A percentile compares a stretch with the other conserved stretches of the same genome.
Conservation (phyloP, 2,888 invertebrate species). For the Sphecodes monilicornis region DNA sequence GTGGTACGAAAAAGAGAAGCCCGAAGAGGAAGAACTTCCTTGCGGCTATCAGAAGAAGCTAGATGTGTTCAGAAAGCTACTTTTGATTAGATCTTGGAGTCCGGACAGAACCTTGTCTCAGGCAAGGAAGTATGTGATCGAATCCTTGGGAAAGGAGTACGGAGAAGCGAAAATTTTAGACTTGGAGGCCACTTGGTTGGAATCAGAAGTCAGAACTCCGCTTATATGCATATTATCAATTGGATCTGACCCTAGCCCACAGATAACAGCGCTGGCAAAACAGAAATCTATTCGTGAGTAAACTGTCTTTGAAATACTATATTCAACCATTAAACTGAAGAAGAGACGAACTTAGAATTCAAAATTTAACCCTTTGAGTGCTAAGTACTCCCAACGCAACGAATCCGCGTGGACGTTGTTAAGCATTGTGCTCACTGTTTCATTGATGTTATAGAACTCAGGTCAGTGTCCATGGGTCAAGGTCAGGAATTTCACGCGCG, state of each 20-base stretch:
- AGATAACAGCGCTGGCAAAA: conserved; percentile 95
- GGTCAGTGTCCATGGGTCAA: conserved; percentile 98
- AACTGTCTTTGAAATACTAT: no score
- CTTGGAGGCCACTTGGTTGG: conserved; percentile 94
- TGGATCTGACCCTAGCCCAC: conserved; percentile 98
- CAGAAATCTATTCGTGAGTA: conserved; percentile 92
- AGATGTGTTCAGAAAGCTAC: conserved; percentile 94
- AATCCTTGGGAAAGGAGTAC: conserved; percentile 94
- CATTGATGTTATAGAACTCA: conserved; percentile 86
- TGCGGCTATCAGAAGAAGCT: conserved; percentile 94
- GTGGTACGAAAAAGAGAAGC: conserved; percentile 97
- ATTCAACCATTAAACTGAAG: neutral
- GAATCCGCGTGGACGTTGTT: no score
- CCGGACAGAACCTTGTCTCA: conserved; percentile 97
- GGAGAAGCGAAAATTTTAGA: conserved; percentile 97
- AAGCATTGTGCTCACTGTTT: neutral
- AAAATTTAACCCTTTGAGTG: no score
- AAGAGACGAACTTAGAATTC: neutral
- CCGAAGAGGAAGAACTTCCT: conserved; percentile 96
- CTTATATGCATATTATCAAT: conserved; percentile 97
- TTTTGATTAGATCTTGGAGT: conserved; percentile 97
- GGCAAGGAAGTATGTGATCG: conserved; percentile 95
- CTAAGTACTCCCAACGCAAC: no score
- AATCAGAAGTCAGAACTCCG: conserved; percentile 95
- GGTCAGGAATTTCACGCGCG: conserved; percentile 96